phyloP scores from a whole-genome alignment of 2,888 invertebrate genomes.

The Aleiodes testaceus region DNA sequence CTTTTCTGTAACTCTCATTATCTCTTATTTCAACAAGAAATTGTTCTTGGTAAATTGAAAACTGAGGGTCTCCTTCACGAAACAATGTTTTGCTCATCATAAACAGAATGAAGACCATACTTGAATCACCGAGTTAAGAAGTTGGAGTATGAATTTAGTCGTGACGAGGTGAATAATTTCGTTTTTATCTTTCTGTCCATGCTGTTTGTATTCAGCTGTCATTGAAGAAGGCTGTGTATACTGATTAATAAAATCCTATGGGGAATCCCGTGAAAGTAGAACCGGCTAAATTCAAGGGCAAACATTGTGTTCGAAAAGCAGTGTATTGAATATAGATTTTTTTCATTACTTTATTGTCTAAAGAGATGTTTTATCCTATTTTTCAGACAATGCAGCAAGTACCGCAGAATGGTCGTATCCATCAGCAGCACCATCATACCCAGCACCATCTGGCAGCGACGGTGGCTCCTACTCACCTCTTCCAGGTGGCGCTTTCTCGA shows the following conservation, averaged over 20 bases:
- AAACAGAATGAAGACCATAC: neutral
- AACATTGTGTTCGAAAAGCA: too few relatives aligned
- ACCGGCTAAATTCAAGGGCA: too few relatives aligned
- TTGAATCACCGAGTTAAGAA: slow-evolving; percentile 26
- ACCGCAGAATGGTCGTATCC: slow-evolving; percentile 69
- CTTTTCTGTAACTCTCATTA: slow-evolving; percentile 11
- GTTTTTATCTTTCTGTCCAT: slow-evolving; percentile 31
- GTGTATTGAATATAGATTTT: too few relatives aligned
- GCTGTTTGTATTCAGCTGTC: slow-evolving; percentile 29
- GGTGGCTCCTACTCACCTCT: slow-evolving; percentile 70
- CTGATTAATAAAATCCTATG: neutral
- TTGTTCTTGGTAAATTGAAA: slow-evolving; percentile 10
- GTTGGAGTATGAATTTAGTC: slow-evolving; percentile 38
- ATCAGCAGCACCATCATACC: slow-evolving; percentile 66
- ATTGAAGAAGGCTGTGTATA: neutral
- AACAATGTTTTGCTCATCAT: slow-evolving; percentile 2
- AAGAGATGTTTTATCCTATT: neutral
- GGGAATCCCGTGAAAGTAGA: too few relatives aligned
- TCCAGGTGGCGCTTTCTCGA: slow-evolving; percentile 69
- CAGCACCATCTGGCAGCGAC: slow-evolving; percentile 66
- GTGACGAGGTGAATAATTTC: slow-evolving; percentile 42
- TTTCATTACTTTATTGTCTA: neutral
- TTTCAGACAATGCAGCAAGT: slow-evolving; percentile 64
- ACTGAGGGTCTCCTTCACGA: slow-evolving; percentile 16
- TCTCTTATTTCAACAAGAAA: neutral